These are phyloP conservation scores for Hydropotes inermis DNA, from an alignment of 2,113 vertebrate genomes.

Conservation along the genomic window DNA sequence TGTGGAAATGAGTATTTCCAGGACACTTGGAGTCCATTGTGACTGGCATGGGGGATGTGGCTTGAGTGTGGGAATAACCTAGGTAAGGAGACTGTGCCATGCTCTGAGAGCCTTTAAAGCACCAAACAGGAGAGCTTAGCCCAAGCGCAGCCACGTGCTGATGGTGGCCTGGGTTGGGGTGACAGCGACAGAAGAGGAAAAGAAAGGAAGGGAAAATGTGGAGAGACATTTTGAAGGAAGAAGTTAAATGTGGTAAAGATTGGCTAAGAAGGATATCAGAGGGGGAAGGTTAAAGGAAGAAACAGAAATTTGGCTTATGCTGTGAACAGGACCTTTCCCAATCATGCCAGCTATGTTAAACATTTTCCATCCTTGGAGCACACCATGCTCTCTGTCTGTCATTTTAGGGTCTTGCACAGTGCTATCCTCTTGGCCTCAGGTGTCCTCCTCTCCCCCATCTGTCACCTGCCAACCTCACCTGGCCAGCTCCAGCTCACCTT, in stretches of 20 bases:
- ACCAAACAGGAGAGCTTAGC: background rate
- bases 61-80: background rate
- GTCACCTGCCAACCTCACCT: background rate
- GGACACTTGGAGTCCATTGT: background rate
- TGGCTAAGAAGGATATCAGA: background rate
- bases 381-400: background rate
- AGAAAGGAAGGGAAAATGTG: background rate
- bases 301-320: background rate
- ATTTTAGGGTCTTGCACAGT: background rate
- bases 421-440: background rate
- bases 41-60: background rate
- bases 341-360: background rate
- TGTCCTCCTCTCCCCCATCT: background rate
- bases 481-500: background rate
- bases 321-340: background rate
- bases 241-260: background rate
- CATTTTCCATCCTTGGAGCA: background rate
- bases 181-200: background rate
- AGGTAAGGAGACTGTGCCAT: background rate
- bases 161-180: background rate
- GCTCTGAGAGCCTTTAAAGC: background rate
- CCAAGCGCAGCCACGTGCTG: accelerated
- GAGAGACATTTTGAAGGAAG: background rate
- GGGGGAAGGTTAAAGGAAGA: background rate
- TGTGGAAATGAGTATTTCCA: background rate